Base-by-base conservation (phyloP, 2,888 invertebrate species). In the Thymelicus acteon region DNA sequence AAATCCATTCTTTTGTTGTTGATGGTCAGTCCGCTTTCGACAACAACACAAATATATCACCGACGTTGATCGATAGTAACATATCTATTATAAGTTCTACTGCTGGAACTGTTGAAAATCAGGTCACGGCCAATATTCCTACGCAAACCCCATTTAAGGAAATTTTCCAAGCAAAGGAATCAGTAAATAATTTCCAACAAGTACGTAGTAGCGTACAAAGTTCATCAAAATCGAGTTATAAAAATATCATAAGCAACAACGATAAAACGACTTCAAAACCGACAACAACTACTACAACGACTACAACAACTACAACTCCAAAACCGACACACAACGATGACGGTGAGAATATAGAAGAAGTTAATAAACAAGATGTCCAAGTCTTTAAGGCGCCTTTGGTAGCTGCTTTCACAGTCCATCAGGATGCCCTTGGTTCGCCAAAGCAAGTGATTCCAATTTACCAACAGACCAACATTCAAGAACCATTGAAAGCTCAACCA, bases 401-500 rank as follows among this genome's bases (percentile, higher is more conserved):
- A 0, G 97, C 97, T 2, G 97, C 97, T 0, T 97, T 97, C 80
- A 97, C 97, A 0, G 97, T 97, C 0, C 97, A 97, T 75, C 96
- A 97, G 86, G 97, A 97, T 81, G 96, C 96, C 75, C 94, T 94
- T 40, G 97, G 97, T 0, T 83, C 96, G n/a, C 97, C 97, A 0
- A 96, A 96, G 78, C 96, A 96, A 84, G 96, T 97, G 0, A 96
- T 97, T 65, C 97, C 97, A 0, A 94, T 97, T 78, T 95, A 94
- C 80, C 95, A 95, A 80, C 93, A 94, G 75, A 85, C 84, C 6
- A 88, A 82, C 72, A 79, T 73, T 47, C 81, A 80, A 71, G 83
- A 82, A 72, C 72, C 78, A 44, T 76, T 83, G n/a, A 80, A 82
- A 74, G 77, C 83, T 10, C 73, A 80, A 47, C 69, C 82, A 48